phyloP scores from a whole-genome alignment of 2,113 vertebrate species.

The Dunckerocampus dactyliophorus region DNA sequence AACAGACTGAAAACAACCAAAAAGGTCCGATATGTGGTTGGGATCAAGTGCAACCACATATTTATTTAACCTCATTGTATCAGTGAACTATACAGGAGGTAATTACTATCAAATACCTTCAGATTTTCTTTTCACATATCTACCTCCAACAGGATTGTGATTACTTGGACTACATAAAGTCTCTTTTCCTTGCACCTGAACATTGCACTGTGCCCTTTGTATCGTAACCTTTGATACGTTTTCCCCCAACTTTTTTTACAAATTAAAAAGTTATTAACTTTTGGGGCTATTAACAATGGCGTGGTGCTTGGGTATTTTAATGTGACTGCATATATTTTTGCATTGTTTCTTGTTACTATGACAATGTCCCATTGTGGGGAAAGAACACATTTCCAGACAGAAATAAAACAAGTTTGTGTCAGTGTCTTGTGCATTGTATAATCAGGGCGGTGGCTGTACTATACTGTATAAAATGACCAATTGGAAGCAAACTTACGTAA shows the following conservation, averaged over 20 bases:
- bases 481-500: too few species aligned
- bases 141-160: not conserved
- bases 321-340: not conserved
- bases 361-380: not conserved
- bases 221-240: too few species aligned
- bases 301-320: conserved; percentile 1
- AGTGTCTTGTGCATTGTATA: too few species aligned
- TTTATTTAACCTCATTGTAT: conserved; percentile 11
- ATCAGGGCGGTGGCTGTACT: too few species aligned
- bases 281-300: not conserved
- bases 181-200: too few species aligned
- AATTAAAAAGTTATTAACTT: not conserved
- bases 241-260: too few species aligned
- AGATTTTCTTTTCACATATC: not conserved
- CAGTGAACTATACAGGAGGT: conserved; percentile 2
- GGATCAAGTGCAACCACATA: not conserved
- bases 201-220: too few species aligned
- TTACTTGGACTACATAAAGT: too few species aligned
- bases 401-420: not conserved
- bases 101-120: not conserved
- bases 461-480: too few species aligned
- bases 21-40: conserved; percentile 4
- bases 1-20: not conserved
- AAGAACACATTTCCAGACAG: not conserved
- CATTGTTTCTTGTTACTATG: not conserved